These are phyloP conservation scores for Zaprionus capensis DNA, from an alignment of 1,140 invertebrate genomes.

Conservation along the genomic window DNA sequence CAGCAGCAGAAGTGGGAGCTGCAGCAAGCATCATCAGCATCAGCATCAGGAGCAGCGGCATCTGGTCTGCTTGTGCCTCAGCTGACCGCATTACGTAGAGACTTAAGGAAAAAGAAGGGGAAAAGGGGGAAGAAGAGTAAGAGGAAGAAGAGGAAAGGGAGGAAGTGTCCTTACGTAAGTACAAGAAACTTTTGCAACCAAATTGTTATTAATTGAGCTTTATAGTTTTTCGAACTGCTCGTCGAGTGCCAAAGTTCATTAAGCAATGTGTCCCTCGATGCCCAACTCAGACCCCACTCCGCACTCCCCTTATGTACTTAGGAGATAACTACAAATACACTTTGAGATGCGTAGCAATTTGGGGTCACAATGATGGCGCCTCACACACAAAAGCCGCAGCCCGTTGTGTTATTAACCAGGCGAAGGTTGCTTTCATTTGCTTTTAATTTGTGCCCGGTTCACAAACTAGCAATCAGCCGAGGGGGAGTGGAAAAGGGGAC, in stretches of 20 bases:
- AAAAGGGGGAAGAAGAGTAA: too few relatives aligned
- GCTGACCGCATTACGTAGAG: conserved; percentile 27
- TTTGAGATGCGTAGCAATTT: not conserved
- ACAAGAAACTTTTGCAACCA: conserved; percentile 63
- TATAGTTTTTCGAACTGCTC: conserved; percentile 70
- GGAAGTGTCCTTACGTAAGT: conserved; percentile 48
- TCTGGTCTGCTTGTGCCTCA: conserved; percentile 12
- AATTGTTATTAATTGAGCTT: conserved; percentile 82
- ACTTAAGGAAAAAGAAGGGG: not conserved
- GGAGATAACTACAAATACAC: not conserved
- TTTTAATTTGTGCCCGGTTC: conserved; percentile 62
- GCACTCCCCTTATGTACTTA: not conserved
- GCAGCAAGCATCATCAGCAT: conserved; percentile 18
- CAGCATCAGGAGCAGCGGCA: conserved; percentile 11
- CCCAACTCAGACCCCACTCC: not conserved
- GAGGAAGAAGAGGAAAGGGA: too few relatives aligned
- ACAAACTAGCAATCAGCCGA: conserved; percentile 32
- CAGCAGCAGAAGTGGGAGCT: conserved; percentile 3
- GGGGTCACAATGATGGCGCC: conserved; percentile 49
- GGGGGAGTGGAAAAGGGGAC: not conserved
- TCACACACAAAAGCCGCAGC: conserved; percentile 47
- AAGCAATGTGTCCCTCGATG: conserved; percentile 35
- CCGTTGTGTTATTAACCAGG: conserved; percentile 61
- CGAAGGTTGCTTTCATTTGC: conserved; percentile 72
- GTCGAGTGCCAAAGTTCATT: conserved; percentile 53